Base-by-base conservation (phyloP, 1,140 invertebrate species). In the Mactra quadrangularis region DNA sequence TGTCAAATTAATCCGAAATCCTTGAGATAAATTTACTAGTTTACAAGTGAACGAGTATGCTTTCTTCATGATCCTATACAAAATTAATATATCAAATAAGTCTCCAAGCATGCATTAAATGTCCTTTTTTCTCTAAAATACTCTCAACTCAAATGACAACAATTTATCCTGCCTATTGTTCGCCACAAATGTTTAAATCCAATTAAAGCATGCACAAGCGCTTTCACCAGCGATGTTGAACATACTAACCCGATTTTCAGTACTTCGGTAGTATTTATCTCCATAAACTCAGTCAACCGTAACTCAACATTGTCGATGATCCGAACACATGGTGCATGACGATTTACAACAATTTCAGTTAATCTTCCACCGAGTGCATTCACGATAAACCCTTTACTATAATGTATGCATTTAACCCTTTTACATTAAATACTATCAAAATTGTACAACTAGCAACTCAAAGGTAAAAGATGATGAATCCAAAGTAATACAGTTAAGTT, bases 71-170 rank as follows among this genome's bases (percentile, higher is more conserved):
- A 41, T 41, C 15, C 15, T 41, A 41, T 41, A 41, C 19, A 4
- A 31, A 31, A 68, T 68, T 50, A 68, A 50, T 68, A 50, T 68
- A 68, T 68, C 64, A 29, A 33, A 68, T 68, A 64, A 22, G 9
- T 47, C 45, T 13, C 25, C 45, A 41, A 11, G 35, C 62, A 68
- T 50, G 64, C 45, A 45, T 68, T 68, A 27, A 68, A 68, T 25
- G 38, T 41, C 38, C n/a, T 45, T 45, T 64, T 22, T 47, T 9
- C 45, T 29, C 19, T 9, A 19, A 55, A 55, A 41, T 7, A 6
- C 38, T 41, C 38, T 55, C 22, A 68, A 68, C 45, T 13, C 38
- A 19, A 50, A 50, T 19, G 25, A 47, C 15, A 68, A 50, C 13
- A 50, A 22, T 52, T 50, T 68, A 68, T 68, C 64, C 64, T 0